Evolutionary conservation across 2,888 invertebrate species (phyloP).

Genomic region (Eudemis profundana): DNA sequence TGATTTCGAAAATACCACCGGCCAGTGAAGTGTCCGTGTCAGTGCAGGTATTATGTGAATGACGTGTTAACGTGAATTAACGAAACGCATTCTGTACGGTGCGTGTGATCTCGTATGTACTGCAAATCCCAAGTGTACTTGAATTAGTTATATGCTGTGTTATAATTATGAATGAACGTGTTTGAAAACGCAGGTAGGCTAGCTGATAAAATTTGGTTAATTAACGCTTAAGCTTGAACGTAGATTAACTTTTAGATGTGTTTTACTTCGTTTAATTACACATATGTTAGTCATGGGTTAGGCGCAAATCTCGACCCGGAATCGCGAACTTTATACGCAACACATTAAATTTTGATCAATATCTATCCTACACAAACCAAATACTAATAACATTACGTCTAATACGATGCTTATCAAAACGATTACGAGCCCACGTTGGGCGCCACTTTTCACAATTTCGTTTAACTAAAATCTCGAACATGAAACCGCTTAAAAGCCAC

Average conservation of each 20-base stretch:
- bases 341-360: no score
- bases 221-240: not conserved
- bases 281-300: not conserved
- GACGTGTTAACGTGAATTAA: slow-evolving; percentile 51
- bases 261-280: not conserved
- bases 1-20: slow-evolving; percentile 63
- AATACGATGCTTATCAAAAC: not conserved
- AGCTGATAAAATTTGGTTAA: slow-evolving; percentile 17
- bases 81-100: slow-evolving; percentile 16
- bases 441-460: slow-evolving; percentile 44
- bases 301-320: not conserved
- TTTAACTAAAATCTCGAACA: not conserved
- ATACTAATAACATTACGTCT: not conserved
- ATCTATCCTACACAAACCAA: not conserved
- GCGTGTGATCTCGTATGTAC: slow-evolving; percentile 15
- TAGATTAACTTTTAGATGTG: not conserved
- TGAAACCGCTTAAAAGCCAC: slow-evolving; percentile 7
- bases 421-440: slow-evolving; percentile 48
- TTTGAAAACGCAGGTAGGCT: slow-evolving; percentile 30
- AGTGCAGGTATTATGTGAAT: slow-evolving; percentile 67
- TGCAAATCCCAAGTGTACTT: slow-evolving; percentile 25
- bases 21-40: slow-evolving; percentile 61
- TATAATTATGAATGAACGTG: slow-evolving; percentile 30
- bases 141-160: slow-evolving; percentile 27
- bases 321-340: no score